A percentile compares a stretch with the other conserved stretches of the same genome.
phyloP scores from a whole-genome alignment of 1,140 invertebrate genomes.

The Calliopsis andreniformis region DNA sequence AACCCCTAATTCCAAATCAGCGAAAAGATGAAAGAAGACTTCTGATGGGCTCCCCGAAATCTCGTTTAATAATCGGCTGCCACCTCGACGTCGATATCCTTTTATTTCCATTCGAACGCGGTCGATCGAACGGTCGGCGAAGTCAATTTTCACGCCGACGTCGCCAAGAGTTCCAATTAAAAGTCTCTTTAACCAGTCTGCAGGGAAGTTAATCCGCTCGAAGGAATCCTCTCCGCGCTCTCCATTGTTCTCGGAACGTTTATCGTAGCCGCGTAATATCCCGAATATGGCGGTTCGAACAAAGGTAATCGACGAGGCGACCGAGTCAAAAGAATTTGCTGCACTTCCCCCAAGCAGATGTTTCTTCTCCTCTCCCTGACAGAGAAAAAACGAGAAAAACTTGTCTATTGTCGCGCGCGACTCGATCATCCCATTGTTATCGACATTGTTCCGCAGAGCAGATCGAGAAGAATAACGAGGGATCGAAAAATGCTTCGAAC shows the following conservation, averaged over 20 bases:
- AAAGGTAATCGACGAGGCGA: slow-evolving; percentile 24
- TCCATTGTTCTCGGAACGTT: slow-evolving; percentile 31
- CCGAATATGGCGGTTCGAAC: slow-evolving; percentile 27
- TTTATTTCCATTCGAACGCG: too few species aligned
- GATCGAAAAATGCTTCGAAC: too few species aligned
- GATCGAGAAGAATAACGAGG: background rate
- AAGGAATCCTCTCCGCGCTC: too few species aligned
- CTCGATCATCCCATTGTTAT: slow-evolving; percentile 11
- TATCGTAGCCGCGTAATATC: slow-evolving; percentile 33
- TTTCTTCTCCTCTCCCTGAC: background rate
- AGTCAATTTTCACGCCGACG: slow-evolving; percentile 21
- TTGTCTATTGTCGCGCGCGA: background rate
- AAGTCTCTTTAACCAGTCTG: slow-evolving; percentile 18
- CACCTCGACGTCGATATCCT: too few species aligned
- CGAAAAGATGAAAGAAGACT: background rate
- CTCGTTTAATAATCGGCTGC: background rate
- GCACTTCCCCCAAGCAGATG: background rate
- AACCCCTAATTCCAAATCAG: too few species aligned
- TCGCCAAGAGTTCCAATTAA: slow-evolving; percentile 42
- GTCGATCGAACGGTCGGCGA: too few species aligned
- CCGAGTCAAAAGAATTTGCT: slow-evolving; percentile 3
- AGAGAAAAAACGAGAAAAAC: background rate
- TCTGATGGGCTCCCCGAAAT: background rate
- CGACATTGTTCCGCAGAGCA: background rate
- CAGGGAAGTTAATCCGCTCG: slow-evolving; percentile 32